Evolutionary conservation across 53 echinoderm and acorn worm species (phyloP), one percentile per base, ranked within the genome.

Genomic region (Henricia sp.): DNA sequence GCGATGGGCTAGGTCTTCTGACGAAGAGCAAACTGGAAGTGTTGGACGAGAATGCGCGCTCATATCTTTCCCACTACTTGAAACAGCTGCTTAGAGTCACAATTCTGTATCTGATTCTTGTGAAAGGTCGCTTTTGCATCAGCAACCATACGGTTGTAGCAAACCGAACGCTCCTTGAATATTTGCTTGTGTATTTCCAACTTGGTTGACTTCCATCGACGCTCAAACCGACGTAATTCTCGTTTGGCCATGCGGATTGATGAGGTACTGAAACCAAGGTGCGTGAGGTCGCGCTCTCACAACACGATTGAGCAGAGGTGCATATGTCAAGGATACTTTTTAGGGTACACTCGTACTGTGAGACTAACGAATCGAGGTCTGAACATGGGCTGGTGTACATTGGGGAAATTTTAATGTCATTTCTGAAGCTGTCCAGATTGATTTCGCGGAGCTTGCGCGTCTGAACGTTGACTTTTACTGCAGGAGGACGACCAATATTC

Each of bases 221-320:
- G 28, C 70, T 88, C 63, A n/a, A 39, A 59, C 24, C 34, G 83
- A 68, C 88, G 67, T 4, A 70, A 30, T n/a, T 46, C 44, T 43
- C 42, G 88, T 48, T 82, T 88, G 25, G 43, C 68, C 23, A 32
- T 17, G 3, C 63, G 82, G 10, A 88, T n/a, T n/a, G n/a, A n/a
- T 57, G 50, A 60, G 25, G 36, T 88, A 59, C n/a, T 34, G 50
- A 50, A 72, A 83, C 88, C 83, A 88, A 1, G 50, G 83, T 1
- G 82, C 60, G 37, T 71, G 72, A 48, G 88, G 83, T 10, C 88
- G 24, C 1, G 52, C 38, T 36, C 55, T 71, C 19, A 83, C 29
- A 17, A 25, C 4, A 44, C 60, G 29, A 21, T 40, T 43, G 13
- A 33, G 54, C 26, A 72, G 36, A 41, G 72, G 85, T 2, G 76